phyloP scores from a whole-genome alignment of 2,113 vertebrate species.

The Gymnocephalus cernua region DNA sequence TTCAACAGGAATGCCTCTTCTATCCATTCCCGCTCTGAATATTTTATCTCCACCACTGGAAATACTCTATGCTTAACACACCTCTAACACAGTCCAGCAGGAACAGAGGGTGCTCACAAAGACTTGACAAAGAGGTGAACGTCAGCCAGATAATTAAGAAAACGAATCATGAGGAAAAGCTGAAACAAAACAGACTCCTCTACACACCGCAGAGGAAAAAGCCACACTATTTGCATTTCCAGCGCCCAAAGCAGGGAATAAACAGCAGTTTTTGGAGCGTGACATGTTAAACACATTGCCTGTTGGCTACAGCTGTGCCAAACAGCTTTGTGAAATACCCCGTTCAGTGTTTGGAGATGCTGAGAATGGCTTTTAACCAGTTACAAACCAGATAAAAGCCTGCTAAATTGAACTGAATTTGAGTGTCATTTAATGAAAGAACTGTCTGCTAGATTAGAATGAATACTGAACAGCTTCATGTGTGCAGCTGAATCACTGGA shows the following conservation, averaged over 20 bases:
- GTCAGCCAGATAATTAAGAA: slow-evolving; percentile 72
- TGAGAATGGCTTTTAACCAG: slow-evolving; percentile 70
- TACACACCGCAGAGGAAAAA: slow-evolving; percentile 52
- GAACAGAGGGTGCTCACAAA: slow-evolving; percentile 57
- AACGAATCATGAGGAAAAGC: slow-evolving; percentile 75
- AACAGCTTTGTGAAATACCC: slow-evolving; percentile 76
- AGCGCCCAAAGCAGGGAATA: slow-evolving; percentile 72
- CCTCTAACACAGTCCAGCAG: slow-evolving; percentile 52
- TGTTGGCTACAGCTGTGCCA: slow-evolving; percentile 71
- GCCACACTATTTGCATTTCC: slow-evolving; percentile 76
- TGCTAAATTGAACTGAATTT: slow-evolving; percentile 29
- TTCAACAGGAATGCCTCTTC: slow-evolving; percentile 46
- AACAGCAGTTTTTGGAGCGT: slow-evolving; percentile 81
- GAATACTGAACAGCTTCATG: slow-evolving; percentile 21
- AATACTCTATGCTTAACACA: slow-evolving; percentile 39
- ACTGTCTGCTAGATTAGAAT: slow-evolving; percentile 34
- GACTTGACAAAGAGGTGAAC: slow-evolving; percentile 62
- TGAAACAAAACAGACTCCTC: slow-evolving; percentile 55
- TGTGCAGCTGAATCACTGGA: slow-evolving; percentile 38
- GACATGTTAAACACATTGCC: slow-evolving; percentile 83
- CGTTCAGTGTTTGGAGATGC: slow-evolving; percentile 64
- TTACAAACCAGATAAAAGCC: slow-evolving; percentile 41
- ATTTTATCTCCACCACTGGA: slow-evolving; percentile 50
- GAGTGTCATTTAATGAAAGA: slow-evolving; percentile 29
- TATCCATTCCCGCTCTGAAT: slow-evolving; percentile 38